These are phyloP conservation scores for Rhincodon typus DNA, from an alignment of 2,797 vertebrate genomes.

Conservation along the genomic window DNA sequence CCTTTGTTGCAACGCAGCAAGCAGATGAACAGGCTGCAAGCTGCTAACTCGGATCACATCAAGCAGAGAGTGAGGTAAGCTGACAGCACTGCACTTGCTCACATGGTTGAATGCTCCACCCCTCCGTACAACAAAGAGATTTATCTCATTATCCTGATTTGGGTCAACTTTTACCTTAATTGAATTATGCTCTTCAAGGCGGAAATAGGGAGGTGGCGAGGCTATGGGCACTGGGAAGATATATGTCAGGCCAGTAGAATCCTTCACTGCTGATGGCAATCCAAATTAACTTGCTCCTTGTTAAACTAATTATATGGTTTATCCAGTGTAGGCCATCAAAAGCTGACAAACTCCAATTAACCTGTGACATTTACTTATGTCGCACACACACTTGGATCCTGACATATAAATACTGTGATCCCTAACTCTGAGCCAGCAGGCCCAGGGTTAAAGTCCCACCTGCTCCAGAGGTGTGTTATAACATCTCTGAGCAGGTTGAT, in stretches of 20 bases:
- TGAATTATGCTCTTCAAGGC: conserved; percentile 27
- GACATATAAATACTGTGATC: not conserved
- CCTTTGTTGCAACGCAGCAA: not conserved
- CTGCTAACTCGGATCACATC: conserved; percentile 17
- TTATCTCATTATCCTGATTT: conserved; percentile 36
- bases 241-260: not conserved
- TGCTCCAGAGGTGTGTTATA: too few species aligned
- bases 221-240: too few species aligned
- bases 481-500: too few species aligned
- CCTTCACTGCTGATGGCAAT: not conserved
- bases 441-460: too few species aligned
- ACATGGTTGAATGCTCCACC: not conserved
- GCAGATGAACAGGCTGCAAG: conserved; percentile 16
- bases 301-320: conserved; percentile 7
- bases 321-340: not conserved
- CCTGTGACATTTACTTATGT: not conserved
- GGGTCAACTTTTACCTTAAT: conserved; percentile 28
- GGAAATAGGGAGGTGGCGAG: not conserved
- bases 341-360: not conserved
- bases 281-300: not conserved
- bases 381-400: not conserved
- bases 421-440: too few species aligned
- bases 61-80: not conserved
- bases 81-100: not conserved
- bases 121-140: not conserved